Conservation (phyloP, 1,140 invertebrate species). For the Sarcophaga peregrina region DNA sequence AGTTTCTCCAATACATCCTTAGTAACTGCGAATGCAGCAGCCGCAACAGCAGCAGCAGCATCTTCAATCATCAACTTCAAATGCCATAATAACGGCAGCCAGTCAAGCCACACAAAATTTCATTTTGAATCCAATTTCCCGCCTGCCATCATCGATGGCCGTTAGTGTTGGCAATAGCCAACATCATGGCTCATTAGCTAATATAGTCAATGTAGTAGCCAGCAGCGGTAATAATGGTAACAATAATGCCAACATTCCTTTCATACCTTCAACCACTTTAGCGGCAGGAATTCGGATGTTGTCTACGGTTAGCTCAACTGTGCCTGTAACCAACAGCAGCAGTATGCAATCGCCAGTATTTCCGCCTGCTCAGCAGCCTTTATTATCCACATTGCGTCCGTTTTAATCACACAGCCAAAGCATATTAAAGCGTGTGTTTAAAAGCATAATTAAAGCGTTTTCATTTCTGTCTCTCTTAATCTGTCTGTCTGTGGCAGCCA, state of each 20-base stretch:
- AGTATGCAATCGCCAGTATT: slow-evolving; percentile 8
- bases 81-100: neutral
- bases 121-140: slow-evolving; percentile 34
- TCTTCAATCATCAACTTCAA: slow-evolving; percentile 1
- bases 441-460: slow-evolving; percentile 17
- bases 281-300: slow-evolving; percentile 46
- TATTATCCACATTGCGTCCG: slow-evolving; percentile 44
- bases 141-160: slow-evolving; percentile 12
- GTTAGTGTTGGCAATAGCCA: neutral
- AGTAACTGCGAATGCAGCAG: neutral
- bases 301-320: slow-evolving; percentile 29
- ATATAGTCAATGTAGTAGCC: neutral
- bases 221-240: slow-evolving; percentile 1
- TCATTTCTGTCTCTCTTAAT: neutral
- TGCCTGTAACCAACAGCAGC: slow-evolving; percentile 8
- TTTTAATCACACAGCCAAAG: slow-evolving; percentile 37
- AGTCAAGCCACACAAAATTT: neutral
- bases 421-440: neutral
- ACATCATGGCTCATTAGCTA: neutral
- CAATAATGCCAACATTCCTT: slow-evolving; percentile 38
- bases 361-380: slow-evolving; percentile 46
- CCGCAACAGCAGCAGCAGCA: neutral
- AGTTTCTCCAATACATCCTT: neutral
- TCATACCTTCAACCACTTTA: slow-evolving; percentile 43
- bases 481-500: too few relatives aligned